Evolutionary conservation across 2,113 vertebrate genomes (phyloP).

Genomic region (Hemiscyllium ocellatum): DNA sequence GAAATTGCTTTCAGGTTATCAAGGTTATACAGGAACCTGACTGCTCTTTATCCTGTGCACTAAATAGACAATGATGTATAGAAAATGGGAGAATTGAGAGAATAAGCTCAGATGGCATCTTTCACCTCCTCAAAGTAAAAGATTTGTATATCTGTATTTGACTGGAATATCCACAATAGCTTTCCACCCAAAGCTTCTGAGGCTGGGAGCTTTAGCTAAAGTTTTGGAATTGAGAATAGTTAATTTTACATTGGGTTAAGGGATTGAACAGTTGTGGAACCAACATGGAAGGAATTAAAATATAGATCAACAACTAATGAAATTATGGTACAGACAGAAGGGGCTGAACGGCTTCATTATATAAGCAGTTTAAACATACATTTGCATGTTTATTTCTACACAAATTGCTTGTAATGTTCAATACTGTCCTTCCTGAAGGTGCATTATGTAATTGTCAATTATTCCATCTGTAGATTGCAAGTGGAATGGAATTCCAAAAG

Average conservation of each 20-base stretch:
- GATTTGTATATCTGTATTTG: background rate
- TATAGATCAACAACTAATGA: background rate
- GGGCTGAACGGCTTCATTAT: background rate
- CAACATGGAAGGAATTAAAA: background rate
- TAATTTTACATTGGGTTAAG: no score
- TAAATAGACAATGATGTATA: no score
- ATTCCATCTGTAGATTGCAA: background rate
- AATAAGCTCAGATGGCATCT: background rate
- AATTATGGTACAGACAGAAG: background rate
- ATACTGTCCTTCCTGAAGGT: background rate
- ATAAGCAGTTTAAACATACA: background rate
- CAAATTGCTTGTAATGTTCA: background rate
- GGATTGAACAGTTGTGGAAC: no score
- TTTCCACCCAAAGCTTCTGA: background rate
- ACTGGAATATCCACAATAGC: background rate
- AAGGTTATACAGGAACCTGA: background rate
- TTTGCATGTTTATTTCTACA: background rate
- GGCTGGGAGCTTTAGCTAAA: background rate
- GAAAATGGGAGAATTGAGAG: background rate
- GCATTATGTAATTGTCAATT: background rate
- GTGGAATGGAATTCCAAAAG: background rate
- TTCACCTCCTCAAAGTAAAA: background rate
- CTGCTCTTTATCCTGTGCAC: background rate
- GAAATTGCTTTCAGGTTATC: background rate
- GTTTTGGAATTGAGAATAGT: background rate